phyloP scores from a whole-genome alignment of 2,113 vertebrate species.

The Actenoides lindsayi region DNA sequence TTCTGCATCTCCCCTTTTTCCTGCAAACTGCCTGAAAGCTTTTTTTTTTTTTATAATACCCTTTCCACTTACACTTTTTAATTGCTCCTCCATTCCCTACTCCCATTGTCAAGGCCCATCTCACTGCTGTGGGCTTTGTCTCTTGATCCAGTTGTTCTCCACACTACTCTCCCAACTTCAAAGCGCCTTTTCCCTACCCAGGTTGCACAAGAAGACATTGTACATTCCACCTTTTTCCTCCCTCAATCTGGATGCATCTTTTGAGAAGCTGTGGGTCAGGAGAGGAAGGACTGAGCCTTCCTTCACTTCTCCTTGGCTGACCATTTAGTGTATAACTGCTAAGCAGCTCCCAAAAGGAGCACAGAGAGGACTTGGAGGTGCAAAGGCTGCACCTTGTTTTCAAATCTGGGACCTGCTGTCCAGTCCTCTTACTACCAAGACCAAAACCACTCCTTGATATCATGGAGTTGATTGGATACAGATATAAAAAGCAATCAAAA shows the following conservation, averaged over 20 bases:
- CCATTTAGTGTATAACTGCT: not conserved
- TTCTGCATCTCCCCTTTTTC: not conserved
- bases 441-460: not conserved
- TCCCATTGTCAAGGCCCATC: not conserved
- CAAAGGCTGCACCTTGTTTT: not conserved
- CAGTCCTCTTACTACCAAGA: not conserved
- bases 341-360: not conserved
- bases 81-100: not conserved
- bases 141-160: not conserved
- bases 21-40: not conserved
- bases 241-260: not conserved
- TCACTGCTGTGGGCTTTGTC: not conserved
- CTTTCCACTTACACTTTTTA: not conserved
- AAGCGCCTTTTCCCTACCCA: not conserved
- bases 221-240: not conserved
- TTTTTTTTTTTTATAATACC: not conserved
- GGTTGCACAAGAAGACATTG: not conserved
- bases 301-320: not conserved
- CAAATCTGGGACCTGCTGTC: not conserved
- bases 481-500: not conserved
- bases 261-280: not conserved
- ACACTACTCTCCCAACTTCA: not conserved
- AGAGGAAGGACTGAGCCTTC: not conserved
- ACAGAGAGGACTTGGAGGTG: not conserved
- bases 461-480: not conserved